Percentiles rank a stretch among this genome's conserved stretches.
phyloP scores from a whole-genome alignment of 1,140 invertebrate species.

The Drosophila subobscura region DNA sequence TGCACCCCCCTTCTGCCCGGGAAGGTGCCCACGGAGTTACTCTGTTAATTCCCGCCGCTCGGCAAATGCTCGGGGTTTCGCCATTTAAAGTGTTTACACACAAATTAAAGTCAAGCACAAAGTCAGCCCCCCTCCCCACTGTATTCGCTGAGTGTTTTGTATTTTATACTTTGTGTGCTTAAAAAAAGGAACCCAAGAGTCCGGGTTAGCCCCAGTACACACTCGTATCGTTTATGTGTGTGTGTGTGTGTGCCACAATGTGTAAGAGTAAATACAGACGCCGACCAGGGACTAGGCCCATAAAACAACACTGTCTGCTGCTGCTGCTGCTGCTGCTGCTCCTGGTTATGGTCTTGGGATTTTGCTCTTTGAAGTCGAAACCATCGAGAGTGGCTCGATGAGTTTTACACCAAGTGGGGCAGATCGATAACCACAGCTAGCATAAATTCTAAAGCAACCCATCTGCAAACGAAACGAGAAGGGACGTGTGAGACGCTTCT shows the following conservation, averaged over 20 bases:
- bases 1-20: background rate
- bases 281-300: slow-evolving; percentile 41
- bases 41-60: slow-evolving; percentile 43
- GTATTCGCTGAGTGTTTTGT: slow-evolving; percentile 26
- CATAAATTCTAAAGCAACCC: slow-evolving; percentile 31
- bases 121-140: background rate
- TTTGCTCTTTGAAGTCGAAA: slow-evolving; percentile 41
- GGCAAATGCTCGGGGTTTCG: slow-evolving; percentile 9
- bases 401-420: slow-evolving; percentile 23
- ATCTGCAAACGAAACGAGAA: slow-evolving; percentile 15
- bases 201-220: background rate
- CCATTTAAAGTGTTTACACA: slow-evolving; percentile 78
- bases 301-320: slow-evolving; percentile 5
- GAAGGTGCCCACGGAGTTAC: slow-evolving; percentile 23
- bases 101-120: slow-evolving; percentile 77
- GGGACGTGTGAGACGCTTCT: no score
- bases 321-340: no score
- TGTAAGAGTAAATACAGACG: slow-evolving; percentile 53
- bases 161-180: slow-evolving; percentile 34
- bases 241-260: slow-evolving; percentile 62
- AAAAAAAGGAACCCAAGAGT: slow-evolving; percentile 17
- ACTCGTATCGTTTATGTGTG: slow-evolving; percentile 10
- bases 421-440: slow-evolving; percentile 33
- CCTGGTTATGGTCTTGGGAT: background rate
- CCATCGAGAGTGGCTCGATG: slow-evolving; percentile 34